phyloP scores from a whole-genome alignment of 2,113 vertebrate species.

The Heloderma charlesbogerti region DNA sequence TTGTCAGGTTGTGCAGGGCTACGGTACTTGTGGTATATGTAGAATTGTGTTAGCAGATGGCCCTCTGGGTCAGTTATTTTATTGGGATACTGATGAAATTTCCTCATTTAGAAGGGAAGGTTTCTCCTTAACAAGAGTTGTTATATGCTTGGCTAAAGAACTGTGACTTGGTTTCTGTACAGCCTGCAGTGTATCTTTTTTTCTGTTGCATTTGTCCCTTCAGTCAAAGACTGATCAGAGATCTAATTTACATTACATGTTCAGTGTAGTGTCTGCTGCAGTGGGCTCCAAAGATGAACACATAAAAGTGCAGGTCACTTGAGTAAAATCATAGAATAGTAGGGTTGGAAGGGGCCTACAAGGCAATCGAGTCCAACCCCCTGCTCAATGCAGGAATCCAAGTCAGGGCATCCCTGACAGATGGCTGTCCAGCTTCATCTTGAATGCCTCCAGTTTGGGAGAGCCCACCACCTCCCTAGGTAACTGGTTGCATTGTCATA shows the following conservation, averaged over 20 bases:
- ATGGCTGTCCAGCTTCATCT: too few relatives aligned
- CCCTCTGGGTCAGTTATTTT: background rate
- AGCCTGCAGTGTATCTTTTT: background rate
- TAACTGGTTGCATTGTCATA: too few relatives aligned
- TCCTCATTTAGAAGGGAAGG: background rate
- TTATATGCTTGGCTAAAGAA: background rate
- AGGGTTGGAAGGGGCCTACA: too few relatives aligned
- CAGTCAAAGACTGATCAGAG: background rate
- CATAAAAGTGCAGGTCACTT: background rate
- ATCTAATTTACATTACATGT: background rate
- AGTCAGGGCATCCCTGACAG: too few relatives aligned
- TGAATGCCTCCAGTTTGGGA: too few relatives aligned
- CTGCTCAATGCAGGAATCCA: too few relatives aligned
- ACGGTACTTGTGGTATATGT: too few relatives aligned
- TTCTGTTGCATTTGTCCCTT: background rate
- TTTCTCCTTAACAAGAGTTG: background rate
- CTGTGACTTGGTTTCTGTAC: background rate
- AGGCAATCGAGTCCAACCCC: too few relatives aligned
- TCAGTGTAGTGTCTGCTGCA: background rate
- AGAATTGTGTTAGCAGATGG: background rate
- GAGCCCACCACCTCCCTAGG: too few relatives aligned
- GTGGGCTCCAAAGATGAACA: background rate
- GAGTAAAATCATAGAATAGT: too few relatives aligned
- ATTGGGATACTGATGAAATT: background rate
- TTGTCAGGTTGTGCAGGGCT: background rate